phyloP scores from a whole-genome alignment of 2,113 vertebrate species.

The Scolopax mira region DNA sequence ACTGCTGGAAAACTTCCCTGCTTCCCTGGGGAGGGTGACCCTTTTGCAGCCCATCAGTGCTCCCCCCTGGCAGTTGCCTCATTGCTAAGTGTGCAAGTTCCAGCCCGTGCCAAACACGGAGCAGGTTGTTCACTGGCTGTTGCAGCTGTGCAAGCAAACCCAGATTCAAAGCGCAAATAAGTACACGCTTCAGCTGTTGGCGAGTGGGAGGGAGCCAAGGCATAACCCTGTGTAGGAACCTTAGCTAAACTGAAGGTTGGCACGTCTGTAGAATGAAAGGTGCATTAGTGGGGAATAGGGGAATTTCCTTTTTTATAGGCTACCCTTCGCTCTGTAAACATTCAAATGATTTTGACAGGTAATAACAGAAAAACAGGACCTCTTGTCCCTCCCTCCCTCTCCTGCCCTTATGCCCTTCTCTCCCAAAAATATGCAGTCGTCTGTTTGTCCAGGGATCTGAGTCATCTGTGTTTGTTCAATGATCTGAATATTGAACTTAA shows the following conservation, averaged over 20 bases:
- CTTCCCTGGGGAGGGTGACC: not conserved
- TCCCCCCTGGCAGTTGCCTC: not conserved
- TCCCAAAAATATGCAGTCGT: not conserved
- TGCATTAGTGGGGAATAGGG: not conserved
- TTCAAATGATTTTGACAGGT: not conserved
- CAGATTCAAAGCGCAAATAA: not conserved
- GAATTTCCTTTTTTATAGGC: not conserved
- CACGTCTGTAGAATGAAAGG: not conserved
- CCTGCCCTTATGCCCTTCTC: not conserved
- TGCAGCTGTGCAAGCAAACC: constrained; percentile 54
- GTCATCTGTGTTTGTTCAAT: not conserved
- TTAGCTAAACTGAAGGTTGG: not conserved
- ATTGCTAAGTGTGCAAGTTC: not conserved
- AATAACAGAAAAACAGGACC: not conserved
- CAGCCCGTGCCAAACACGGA: not conserved
- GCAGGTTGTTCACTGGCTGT: not conserved
- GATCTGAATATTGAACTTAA: not conserved
- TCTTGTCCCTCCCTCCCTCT: not conserved
- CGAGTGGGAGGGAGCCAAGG: not conserved
- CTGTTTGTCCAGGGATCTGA: constrained; percentile 1
- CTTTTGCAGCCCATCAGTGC: not conserved
- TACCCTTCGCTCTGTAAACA: not conserved
- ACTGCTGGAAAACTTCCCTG: not conserved
- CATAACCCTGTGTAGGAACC: not conserved
- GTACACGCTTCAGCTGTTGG: not conserved